Evolutionary conservation across 1,140 invertebrate species (phyloP), one percentile per base, ranked within the genome.

Genomic region (Scaptomyza graminum): DNA sequence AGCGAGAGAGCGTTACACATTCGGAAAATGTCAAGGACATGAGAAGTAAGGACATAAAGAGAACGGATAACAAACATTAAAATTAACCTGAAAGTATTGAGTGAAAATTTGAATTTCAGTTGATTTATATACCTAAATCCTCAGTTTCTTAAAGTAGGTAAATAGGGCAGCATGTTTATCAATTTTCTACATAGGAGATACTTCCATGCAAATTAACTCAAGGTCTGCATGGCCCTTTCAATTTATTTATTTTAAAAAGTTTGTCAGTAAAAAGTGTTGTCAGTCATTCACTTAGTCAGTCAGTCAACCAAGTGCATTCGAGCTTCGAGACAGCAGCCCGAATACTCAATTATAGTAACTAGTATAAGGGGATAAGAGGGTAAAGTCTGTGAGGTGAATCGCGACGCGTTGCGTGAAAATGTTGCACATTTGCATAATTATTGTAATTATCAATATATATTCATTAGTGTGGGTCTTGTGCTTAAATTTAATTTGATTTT

Each of bases 401-500:
- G 57, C 59, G 57, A 69, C 57, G 55, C 61, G 60, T 72, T 72
- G 65, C 72, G 43, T 66, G 73, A 83, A 88, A 76, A 65, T 55
- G 75, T 70, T 79, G 75, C 72, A 83, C 63, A 82, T 88, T 88
- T 89, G 79, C 83, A 88, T 88, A 88, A 88, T 88, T 79, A 77
- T 89, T 66, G 69, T 77, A 88, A 88, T 88, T 88, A 88, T 76
- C 69, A 79, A 83, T 83, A 88, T 62, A 77, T 88, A 88, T 88
- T 88, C 83, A 88, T 79, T 83, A 87, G 79, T 83, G 75, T 68
- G 67, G 76, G 77, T 54, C 64, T 62, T 71, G 54, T 64, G 75
- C 75, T 87, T 79, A 79, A 88, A 74, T 73, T 87, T 88, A 88
- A 87, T 87, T 83, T 37, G 31, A 44, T 76, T 83, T 89, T 88